A percentile compares a stretch with the other conserved stretches of the same genome.
These are phyloP conservation scores for Steatornis caripensis DNA, from an alignment of 2,113 vertebrate genomes.

Conservation along the genomic window DNA sequence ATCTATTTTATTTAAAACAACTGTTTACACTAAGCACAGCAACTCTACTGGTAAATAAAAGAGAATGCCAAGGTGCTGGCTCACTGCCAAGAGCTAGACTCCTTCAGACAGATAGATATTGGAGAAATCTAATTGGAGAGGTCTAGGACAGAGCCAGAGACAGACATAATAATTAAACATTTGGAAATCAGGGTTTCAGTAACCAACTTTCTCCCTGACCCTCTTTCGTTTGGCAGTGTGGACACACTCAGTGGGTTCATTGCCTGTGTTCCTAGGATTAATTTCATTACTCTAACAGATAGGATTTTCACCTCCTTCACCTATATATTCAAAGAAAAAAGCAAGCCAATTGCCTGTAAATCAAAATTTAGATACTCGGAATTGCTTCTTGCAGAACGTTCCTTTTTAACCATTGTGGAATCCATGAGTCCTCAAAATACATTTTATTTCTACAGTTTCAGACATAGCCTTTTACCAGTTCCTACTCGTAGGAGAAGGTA, in stretches of 20 bases:
- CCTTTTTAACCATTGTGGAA: neutral
- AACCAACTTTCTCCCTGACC: neutral
- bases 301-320: neutral
- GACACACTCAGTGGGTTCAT: neutral
- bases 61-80: neutral
- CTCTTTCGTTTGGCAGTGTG: neutral
- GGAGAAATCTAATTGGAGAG: neutral
- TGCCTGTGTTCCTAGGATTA: neutral
- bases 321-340: neutral
- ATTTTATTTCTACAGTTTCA: neutral
- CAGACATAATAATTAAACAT: neutral
- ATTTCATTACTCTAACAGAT: neutral
- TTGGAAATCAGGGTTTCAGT: neutral
- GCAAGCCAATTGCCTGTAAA: neutral
- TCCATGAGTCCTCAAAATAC: neutral
- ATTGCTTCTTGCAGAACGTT: neutral
- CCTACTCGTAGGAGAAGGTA: neutral
- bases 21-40: neutral
- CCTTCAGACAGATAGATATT: neutral
- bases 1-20: neutral
- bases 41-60: neutral
- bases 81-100: neutral
- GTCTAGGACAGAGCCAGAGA: neutral
- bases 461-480: neutral
- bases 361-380: neutral